Evolutionary conservation across 2,797 vertebrate species (phyloP).

Genomic region (Podargus strigoides): DNA sequence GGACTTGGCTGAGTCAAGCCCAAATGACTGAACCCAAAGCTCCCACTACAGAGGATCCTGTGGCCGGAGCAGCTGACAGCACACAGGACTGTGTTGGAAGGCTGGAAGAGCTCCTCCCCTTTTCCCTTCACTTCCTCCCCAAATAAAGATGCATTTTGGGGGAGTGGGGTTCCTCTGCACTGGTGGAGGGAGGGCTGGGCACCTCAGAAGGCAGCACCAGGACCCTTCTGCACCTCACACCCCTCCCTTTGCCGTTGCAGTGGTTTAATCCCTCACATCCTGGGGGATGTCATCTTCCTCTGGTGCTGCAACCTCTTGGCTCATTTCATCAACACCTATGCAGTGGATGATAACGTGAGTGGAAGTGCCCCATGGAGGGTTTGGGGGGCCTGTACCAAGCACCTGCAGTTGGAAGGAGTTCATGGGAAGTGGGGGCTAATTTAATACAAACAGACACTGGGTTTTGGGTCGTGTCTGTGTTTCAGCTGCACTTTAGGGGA

Average conservation of each 20-base stretch:
- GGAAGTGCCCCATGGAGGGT: not conserved
- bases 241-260: slow-evolving; percentile 72
- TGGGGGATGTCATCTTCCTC: slow-evolving; percentile 87
- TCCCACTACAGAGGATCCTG: not conserved
- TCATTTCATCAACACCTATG: slow-evolving; percentile 87
- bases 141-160: not conserved
- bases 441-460: not conserved
- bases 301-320: slow-evolving; percentile 89
- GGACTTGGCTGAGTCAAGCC: not conserved
- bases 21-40: not conserved
- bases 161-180: not conserved
- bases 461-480: not conserved
- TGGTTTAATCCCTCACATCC: slow-evolving; percentile 82
- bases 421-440: not conserved
- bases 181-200: not conserved
- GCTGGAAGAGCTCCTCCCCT: not conserved
- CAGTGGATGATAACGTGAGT: slow-evolving; percentile 87
- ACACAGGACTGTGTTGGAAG: not conserved
- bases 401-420: not conserved
- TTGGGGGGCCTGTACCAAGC: not conserved
- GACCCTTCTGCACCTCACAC: slow-evolving; percentile 3
- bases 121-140: not conserved
- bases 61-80: not conserved
- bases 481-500: not conserved
- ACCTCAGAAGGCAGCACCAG: not conserved